phyloP scores from a whole-genome alignment of 2,888 invertebrate species.

The Notocelia uddmanniana region DNA sequence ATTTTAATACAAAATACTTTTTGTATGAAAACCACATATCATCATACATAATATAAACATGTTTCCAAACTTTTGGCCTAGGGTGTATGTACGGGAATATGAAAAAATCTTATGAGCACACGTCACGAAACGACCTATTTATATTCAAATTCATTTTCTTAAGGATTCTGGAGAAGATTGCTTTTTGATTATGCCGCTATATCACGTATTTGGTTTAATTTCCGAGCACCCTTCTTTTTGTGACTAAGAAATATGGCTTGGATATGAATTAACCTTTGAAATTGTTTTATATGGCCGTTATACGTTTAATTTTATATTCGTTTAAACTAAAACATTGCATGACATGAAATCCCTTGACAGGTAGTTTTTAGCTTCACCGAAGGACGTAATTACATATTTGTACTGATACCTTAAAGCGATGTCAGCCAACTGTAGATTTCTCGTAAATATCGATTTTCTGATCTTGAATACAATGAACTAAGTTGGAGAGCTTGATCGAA shows the following conservation, averaged over 20 bases:
- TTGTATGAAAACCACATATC: too few species aligned
- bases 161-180: slow-evolving; percentile 52
- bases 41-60: too few species aligned
- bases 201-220: slow-evolving; percentile 47
- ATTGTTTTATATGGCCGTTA: background rate
- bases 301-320: background rate
- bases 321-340: background rate
- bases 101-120: slow-evolving; percentile 33
- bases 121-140: slow-evolving; percentile 52
- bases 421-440: background rate
- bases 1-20: too few species aligned
- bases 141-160: slow-evolving; percentile 59
- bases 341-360: too few species aligned
- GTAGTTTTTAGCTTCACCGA: too few species aligned
- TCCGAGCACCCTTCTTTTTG: slow-evolving; percentile 28
- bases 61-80: too few species aligned
- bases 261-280: background rate
- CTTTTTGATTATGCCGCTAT: slow-evolving; percentile 56
- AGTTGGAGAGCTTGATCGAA: slow-evolving; percentile 23
- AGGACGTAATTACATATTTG: too few species aligned
- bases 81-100: too few species aligned
- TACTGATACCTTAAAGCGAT: too few species aligned
- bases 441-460: slow-evolving; percentile 16
- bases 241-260: background rate
- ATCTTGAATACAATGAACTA: slow-evolving; percentile 25